Conservation (phyloP, 2,113 vertebrate species). For the Oenanthe melanoleuca region DNA sequence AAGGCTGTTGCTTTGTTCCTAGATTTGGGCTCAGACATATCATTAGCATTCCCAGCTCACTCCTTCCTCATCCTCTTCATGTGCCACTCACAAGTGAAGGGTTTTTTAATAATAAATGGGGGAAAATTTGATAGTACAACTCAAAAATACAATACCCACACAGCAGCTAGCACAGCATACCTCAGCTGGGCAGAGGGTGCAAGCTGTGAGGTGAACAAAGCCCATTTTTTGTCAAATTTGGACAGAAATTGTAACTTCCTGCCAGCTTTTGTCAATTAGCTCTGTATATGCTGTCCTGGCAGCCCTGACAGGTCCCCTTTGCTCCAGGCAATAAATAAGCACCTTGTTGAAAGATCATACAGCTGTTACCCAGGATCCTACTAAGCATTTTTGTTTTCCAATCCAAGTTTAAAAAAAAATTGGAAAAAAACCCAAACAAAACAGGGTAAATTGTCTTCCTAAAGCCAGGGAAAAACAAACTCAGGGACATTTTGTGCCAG, state of each 20-base stretch:
- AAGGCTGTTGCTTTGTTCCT: constrained; percentile 18
- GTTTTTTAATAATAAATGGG: background rate
- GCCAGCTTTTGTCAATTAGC: background rate
- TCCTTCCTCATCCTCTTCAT: background rate
- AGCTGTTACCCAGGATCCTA: background rate
- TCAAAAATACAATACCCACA: background rate
- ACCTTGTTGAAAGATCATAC: background rate
- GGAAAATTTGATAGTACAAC: background rate
- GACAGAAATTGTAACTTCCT: background rate
- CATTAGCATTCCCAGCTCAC: constrained; percentile 12
- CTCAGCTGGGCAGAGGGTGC: background rate
- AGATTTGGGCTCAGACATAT: background rate
- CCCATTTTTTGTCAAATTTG: background rate
- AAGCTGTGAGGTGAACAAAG: background rate
- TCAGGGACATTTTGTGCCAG: background rate
- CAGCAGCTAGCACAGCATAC: background rate
- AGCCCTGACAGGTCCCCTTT: background rate
- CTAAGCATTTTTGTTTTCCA: background rate
- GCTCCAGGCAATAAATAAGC: background rate
- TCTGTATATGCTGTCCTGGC: background rate
- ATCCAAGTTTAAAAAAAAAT: background rate
- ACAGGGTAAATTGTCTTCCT: background rate
- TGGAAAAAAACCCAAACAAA: too few species aligned
- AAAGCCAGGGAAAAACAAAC: background rate
- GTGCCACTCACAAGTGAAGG: background rate